These are phyloP conservation scores for Dolichotis patagonum DNA, from an alignment of 2,113 vertebrate genomes.

Conservation along the genomic window DNA sequence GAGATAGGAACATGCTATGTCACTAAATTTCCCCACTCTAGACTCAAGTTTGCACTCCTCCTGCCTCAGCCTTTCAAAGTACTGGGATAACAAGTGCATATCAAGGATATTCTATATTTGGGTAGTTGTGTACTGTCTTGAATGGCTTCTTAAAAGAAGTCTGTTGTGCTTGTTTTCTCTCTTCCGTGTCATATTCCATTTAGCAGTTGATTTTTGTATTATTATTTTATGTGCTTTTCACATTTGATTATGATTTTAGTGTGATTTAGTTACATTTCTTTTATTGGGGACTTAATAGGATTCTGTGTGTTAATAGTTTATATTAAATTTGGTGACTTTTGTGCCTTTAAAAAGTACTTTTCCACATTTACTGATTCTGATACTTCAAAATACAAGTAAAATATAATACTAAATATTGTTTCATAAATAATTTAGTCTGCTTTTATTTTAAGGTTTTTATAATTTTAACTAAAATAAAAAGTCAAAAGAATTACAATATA, in stretches of 20 bases:
- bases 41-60: neutral
- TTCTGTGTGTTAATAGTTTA: neutral
- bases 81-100: neutral
- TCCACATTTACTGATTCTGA: neutral
- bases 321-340: neutral
- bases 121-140: neutral
- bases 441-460: neutral
- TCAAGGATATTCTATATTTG: neutral
- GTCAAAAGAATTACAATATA: neutral
- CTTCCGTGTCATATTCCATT: neutral
- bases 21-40: neutral
- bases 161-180: neutral
- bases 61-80: neutral
- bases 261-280: neutral
- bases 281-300: neutral
- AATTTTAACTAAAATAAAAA: neutral
- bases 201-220: neutral
- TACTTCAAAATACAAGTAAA: neutral
- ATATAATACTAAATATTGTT: neutral
- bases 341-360: neutral
- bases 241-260: neutral
- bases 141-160: neutral
- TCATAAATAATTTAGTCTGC: neutral
- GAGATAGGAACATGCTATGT: neutral
- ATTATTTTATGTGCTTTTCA: neutral